phyloP scores from a whole-genome alignment of 2,113 vertebrate genomes.

The Plestiodon gilberti region DNA sequence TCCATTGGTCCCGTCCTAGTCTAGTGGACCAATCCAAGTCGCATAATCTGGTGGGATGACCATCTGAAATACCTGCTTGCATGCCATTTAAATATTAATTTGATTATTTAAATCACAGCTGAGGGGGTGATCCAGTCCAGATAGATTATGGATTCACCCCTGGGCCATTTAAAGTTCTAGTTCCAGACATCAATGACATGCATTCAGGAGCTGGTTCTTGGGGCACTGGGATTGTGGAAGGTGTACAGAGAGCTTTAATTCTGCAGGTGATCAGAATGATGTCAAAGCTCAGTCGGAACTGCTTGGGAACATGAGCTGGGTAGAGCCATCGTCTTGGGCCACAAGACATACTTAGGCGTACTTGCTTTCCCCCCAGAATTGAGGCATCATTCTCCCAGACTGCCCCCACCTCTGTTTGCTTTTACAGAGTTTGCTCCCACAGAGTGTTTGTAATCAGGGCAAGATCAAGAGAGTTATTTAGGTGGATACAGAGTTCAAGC shows the following conservation, averaged over 20 bases:
- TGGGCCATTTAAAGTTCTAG: too few species aligned
- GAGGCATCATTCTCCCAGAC: background rate
- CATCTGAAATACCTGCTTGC: too few species aligned
- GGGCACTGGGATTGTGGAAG: background rate
- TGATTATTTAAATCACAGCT: too few species aligned
- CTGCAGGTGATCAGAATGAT: background rate
- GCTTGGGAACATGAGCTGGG: background rate
- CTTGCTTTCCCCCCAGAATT: background rate
- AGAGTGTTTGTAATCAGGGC: background rate
- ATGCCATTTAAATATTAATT: too few species aligned
- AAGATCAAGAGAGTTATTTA: background rate
- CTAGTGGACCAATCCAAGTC: too few species aligned
- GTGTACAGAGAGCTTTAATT: background rate
- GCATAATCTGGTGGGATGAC: too few species aligned
- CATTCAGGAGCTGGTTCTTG: background rate
- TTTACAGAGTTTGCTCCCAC: background rate
- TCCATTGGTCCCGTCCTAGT: too few species aligned
- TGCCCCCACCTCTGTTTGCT: background rate
- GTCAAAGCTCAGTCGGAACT: background rate
- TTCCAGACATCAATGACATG: too few species aligned
- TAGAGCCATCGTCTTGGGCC: background rate
- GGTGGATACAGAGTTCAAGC: constrained; percentile 6
- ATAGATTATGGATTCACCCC: background rate
- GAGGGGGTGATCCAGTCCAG: too few species aligned
- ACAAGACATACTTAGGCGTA: background rate